Evolutionary conservation across 1,140 invertebrate species (phyloP).

Genomic region (Drosophila novamexicana): DNA sequence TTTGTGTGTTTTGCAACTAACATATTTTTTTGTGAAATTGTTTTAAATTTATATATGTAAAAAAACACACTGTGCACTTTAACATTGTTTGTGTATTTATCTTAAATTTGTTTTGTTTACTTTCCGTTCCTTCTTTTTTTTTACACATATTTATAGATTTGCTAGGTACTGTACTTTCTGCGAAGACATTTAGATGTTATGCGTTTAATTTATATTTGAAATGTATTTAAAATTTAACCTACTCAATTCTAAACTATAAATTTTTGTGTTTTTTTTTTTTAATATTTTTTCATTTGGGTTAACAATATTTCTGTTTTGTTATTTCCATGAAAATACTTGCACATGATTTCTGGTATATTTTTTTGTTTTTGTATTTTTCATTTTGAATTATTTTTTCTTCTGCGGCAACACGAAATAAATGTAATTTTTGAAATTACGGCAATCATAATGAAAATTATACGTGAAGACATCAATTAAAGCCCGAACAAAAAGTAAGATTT

Average conservation of each 20-base stretch:
- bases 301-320: constrained; percentile 61
- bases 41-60: constrained; percentile 19
- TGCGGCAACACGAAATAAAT: constrained; percentile 13
- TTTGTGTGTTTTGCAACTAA: constrained; percentile 23
- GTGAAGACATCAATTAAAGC: constrained; percentile 70
- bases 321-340: constrained; percentile 81
- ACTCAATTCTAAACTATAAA: constrained; percentile 26
- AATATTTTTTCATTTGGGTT: constrained; percentile 19
- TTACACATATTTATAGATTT: constrained; percentile 44
- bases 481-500: constrained; percentile 22
- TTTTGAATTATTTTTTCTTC: constrained; percentile 31
- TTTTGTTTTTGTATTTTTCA: constrained; percentile 35
- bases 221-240: constrained; percentile 39
- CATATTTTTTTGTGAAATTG: constrained; percentile 28
- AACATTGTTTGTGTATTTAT: constrained; percentile 19
- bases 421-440: constrained; percentile 72
- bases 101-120: constrained; percentile 15
- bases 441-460: constrained; percentile 49
- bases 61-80: constrained; percentile 47
- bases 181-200: constrained; percentile 48
- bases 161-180: constrained; percentile 51
- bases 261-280: constrained; percentile 28
- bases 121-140: constrained; percentile 14
- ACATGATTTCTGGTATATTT: constrained; percentile 57
- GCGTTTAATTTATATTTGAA: constrained; percentile 36